Percentiles rank a stretch among this genome's conserved stretches.
These are phyloP conservation scores for Erithacus rubecula DNA, from an alignment of 2,797 vertebrate genomes.

Conservation along the genomic window DNA sequence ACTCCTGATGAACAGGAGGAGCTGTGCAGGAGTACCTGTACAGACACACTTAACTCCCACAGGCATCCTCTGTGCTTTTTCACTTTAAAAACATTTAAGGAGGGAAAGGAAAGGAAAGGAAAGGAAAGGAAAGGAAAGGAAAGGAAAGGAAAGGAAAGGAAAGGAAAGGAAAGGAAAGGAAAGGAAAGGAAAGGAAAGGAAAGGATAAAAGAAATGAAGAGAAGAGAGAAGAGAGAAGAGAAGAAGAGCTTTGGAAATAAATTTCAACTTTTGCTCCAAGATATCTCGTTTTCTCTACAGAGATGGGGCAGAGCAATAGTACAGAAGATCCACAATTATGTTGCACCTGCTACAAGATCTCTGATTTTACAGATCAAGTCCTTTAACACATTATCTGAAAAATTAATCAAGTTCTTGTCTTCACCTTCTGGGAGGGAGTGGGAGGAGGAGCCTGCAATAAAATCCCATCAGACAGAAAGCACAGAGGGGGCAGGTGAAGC, in stretches of 20 bases:
- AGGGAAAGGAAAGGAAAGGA: background rate
- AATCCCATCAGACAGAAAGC: background rate
- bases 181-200: too few species aligned
- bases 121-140: too few species aligned
- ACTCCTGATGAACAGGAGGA: background rate
- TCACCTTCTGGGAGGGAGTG: background rate
- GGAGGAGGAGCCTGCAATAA: background rate
- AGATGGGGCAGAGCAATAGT: background rate
- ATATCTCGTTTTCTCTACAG: background rate
- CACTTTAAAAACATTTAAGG: background rate
- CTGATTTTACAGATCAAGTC: background rate
- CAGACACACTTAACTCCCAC: background rate
- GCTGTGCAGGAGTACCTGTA: background rate
- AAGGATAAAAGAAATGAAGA: too few species aligned
- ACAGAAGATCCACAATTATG: background rate
- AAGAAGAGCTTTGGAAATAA: background rate
- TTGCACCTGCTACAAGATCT: background rate
- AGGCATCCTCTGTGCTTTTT: background rate
- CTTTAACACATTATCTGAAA: background rate
- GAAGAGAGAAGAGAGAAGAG: too few species aligned
- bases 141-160: too few species aligned
- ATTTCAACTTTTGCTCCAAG: background rate
- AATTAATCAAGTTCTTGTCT: background rate
- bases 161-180: too few species aligned
- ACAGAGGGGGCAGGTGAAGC: background rate